Evolutionary conservation across 2,888 invertebrate species (phyloP), one percentile per base, ranked within the genome.

Genomic region (Microctonus hyperodae): DNA sequence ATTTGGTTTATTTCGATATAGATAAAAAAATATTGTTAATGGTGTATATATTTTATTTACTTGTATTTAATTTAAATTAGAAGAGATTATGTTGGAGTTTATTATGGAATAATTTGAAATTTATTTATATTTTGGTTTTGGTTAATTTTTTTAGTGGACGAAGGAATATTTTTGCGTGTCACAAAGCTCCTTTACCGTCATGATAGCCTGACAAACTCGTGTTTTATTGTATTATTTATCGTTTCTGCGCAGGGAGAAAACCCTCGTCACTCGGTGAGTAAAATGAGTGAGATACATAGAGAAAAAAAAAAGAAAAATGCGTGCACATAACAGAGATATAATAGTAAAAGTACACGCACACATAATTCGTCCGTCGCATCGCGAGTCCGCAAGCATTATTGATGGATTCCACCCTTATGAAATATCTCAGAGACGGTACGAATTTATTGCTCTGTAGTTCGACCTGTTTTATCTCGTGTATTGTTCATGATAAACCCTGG

Each of bases 201-300:
- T 78, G 81, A 80, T 80, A 76, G 79, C 77, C 79, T 75, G 81
- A 79, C 81, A 81, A 81, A 82, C 81, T 83, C 82, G 81, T 82
- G 83, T 83, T 83, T 83, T 83, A 83, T 83, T 83, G 82, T 77
- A 83, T 83, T 83, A 83, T 83, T 83, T 83, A 83, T 83, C 81
- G 80, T 80, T 71, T 72, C 69, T 72, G 73, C 70, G 73, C 70
- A 72, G 75, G 76, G 77, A 75, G 77, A 71, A 77, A 66, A 69
- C 63, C 73, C 71, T 63, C 71, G 63, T 61, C 67, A 66, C 56
- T 68, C 67, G 44, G 50, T 51, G 53, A 60, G 58, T 51, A 44
- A 20, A 40, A n/a, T 23, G 37, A 0, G n/a, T 37, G 37, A n/a
- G 2, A 37, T n/a, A 50, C 22, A n/a, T n/a, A 51, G 1, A 13